These are phyloP conservation scores for Bufo gargarizans DNA, from an alignment of 2,113 vertebrate genomes.

Conservation along the genomic window DNA sequence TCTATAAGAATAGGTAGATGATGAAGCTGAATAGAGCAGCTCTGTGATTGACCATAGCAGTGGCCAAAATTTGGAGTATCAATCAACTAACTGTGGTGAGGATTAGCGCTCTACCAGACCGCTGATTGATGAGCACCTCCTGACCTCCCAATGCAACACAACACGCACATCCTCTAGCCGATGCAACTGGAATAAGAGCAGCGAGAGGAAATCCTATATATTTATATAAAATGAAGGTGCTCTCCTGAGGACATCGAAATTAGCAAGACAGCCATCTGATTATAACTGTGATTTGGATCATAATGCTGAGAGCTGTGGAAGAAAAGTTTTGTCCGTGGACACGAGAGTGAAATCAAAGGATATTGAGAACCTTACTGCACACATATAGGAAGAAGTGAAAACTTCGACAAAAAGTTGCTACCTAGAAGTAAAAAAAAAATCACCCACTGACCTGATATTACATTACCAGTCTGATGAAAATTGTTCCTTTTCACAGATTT, in stretches of 20 bases:
- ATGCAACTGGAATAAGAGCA: conserved; percentile 61
- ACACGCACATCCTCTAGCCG: conserved; percentile 61
- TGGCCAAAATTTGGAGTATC: conserved; percentile 68
- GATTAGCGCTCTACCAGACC: conserved; percentile 64
- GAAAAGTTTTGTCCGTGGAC: conserved; percentile 11
- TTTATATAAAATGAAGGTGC: conserved; percentile 54
- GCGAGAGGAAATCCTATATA: conserved; percentile 51
- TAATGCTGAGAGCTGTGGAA: conserved; percentile 36
- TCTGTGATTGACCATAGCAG: conserved; percentile 71
- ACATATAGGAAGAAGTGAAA: neutral
- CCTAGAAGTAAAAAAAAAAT: neutral
- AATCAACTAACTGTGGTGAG: conserved; percentile 68
- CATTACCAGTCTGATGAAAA: conserved; percentile 5
- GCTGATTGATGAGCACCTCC: conserved; percentile 69
- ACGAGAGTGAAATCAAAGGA: conserved; percentile 7
- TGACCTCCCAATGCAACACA: conserved; percentile 66
- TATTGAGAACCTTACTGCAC: neutral
- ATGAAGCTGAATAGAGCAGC: conserved; percentile 69
- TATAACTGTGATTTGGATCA: conserved; percentile 65
- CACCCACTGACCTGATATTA: neutral
- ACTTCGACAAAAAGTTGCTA: neutral
- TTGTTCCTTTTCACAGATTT: neutral
- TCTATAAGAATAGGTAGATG: conserved; percentile 71
- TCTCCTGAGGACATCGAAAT: conserved; percentile 60
- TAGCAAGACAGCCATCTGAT: conserved; percentile 64